These are phyloP conservation scores for Ceriagrion tenellum DNA, from an alignment of 2,888 invertebrate genomes.

Conservation along the genomic window DNA sequence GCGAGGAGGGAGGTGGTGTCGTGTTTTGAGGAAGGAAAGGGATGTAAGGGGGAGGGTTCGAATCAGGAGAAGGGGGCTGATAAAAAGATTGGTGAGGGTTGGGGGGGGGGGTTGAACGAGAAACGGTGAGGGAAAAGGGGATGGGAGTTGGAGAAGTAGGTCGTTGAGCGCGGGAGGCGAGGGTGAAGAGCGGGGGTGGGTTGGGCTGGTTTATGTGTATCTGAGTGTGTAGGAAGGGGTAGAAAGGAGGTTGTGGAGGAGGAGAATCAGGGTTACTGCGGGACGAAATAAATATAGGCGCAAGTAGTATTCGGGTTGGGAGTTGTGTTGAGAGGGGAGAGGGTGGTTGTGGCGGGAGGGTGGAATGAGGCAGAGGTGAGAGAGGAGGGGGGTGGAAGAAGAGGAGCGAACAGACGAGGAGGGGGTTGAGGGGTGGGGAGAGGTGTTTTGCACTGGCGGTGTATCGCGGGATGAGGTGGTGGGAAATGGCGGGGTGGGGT, in stretches of 20 bases:
- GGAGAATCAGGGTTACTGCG: constrained; percentile 1
- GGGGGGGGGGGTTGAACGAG: neutral
- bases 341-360: neutral
- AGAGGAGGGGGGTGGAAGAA: neutral
- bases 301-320: neutral
- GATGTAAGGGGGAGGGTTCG: neutral
- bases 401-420: neutral
- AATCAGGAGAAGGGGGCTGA: neutral
- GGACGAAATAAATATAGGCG: constrained; percentile 2
- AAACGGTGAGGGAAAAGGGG: neutral
- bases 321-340: neutral
- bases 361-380: neutral
- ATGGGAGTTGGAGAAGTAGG: no score
- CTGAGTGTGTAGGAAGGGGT: neutral
- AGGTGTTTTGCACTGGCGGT: no score
- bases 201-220: neutral
- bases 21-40: neutral
- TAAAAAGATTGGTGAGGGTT: neutral
- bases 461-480: neutral
- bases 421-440: neutral
- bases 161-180: no score
- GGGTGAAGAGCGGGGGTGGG: neutral
- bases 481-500: neutral
- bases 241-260: no score
- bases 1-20: neutral